Percentiles rank a stretch among this genome's conserved stretches.
These are phyloP conservation scores for Arbacia lixula DNA, from an alignment of 53 echinoderm and acorn worm genomes.

Conservation along the genomic window DNA sequence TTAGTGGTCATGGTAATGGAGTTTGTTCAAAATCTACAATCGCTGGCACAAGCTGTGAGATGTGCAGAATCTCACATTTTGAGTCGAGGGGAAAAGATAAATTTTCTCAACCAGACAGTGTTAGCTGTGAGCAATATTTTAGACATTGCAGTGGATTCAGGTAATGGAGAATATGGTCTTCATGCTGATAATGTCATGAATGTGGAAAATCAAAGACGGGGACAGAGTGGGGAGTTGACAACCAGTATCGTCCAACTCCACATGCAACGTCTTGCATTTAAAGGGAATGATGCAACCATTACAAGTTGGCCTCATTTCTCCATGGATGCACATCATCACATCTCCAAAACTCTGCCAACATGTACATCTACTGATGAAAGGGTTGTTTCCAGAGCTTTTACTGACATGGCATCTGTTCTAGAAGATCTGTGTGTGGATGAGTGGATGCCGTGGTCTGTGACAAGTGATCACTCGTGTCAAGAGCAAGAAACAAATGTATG, in stretches of 20 bases:
- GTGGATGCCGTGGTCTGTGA: background rate
- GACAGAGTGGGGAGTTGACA: too few species aligned
- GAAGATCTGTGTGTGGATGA: background rate
- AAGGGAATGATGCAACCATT: background rate
- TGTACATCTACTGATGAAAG: background rate
- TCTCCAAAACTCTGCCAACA: background rate
- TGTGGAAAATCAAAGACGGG: background rate
- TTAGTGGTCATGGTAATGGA: too few species aligned
- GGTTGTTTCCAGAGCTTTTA: background rate
- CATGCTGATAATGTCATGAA: background rate
- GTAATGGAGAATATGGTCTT: background rate
- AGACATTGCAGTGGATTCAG: background rate
- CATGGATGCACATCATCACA: too few species aligned
- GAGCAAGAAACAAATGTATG: background rate
- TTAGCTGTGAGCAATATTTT: background rate
- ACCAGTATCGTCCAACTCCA: background rate
- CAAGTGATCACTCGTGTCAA: background rate
- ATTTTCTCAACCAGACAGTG: background rate
- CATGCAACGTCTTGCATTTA: background rate
- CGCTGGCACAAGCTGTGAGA: too few species aligned
- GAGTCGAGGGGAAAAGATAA: slow-evolving; percentile 1
- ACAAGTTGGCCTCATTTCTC: background rate
- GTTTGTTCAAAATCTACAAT: too few species aligned
- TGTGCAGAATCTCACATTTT: too few species aligned
- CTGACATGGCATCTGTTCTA: background rate